Conservation (phyloP, 2,113 vertebrate species). For the Hypocryptadius cinnamomeus region DNA sequence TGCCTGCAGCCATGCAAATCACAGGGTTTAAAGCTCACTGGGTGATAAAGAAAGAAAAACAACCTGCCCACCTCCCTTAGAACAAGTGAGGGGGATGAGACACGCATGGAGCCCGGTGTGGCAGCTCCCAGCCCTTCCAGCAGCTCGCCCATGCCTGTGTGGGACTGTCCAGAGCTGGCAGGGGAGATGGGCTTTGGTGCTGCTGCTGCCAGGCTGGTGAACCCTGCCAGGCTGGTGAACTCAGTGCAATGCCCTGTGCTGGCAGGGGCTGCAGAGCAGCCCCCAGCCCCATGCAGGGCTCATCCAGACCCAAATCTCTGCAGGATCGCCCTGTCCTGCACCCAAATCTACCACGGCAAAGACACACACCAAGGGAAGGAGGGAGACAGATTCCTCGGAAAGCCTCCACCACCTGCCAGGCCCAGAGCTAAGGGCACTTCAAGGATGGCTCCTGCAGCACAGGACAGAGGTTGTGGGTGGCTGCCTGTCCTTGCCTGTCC, state of each 20-base stretch:
- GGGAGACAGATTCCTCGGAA: neutral
- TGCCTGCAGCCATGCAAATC: slow-evolving; percentile 22
- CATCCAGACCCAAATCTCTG: neutral
- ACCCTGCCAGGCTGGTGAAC: neutral
- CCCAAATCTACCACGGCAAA: neutral
- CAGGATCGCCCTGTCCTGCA: neutral
- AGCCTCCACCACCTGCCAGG: neutral
- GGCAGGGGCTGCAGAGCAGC: neutral
- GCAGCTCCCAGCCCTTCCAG: neutral
- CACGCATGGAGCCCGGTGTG: rapidly evolving
- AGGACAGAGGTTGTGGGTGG: neutral
- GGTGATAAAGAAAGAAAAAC: neutral
- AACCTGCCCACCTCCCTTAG: neutral
- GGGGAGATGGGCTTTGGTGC: neutral
- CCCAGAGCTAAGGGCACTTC: neutral
- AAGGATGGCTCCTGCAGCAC: neutral
- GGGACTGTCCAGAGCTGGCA: neutral
- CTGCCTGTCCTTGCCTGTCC: neutral
- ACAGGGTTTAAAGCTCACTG: neutral
- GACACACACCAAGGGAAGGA: neutral
- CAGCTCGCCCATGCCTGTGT: rapidly evolving
- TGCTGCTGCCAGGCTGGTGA: neutral
- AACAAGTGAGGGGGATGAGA: neutral
- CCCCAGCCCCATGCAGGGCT: neutral
- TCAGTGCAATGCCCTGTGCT: neutral